These are phyloP conservation scores for Barypeithes pellucidus DNA, from an alignment of 2,888 invertebrate genomes.

Conservation along the genomic window DNA sequence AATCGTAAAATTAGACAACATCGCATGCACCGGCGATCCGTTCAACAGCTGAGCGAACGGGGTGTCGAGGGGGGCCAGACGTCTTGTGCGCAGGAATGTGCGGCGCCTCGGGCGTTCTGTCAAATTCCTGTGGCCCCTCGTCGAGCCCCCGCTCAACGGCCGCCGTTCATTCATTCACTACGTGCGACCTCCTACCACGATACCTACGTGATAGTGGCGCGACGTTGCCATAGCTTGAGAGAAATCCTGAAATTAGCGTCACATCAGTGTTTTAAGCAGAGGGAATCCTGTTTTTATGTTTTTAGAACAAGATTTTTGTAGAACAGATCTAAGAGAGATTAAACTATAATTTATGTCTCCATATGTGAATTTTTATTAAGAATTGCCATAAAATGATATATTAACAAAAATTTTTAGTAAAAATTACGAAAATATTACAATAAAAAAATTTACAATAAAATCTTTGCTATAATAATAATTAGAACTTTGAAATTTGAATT, in stretches of 20 bases:
- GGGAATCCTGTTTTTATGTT: too few relatives aligned
- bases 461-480: too few relatives aligned
- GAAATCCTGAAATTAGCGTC: not conserved
- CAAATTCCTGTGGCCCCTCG: slow-evolving; percentile 73
- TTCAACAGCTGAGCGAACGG: slow-evolving; percentile 51
- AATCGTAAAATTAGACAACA: slow-evolving; percentile 38
- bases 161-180: slow-evolving; percentile 70
- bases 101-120: slow-evolving; percentile 74
- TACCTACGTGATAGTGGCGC: slow-evolving; percentile 65
- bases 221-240: slow-evolving; percentile 39
- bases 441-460: too few relatives aligned
- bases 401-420: too few relatives aligned
- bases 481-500: too few relatives aligned
- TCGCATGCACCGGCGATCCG: slow-evolving; percentile 39
- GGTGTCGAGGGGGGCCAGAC: slow-evolving; percentile 25
- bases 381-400: too few relatives aligned
- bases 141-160: slow-evolving; percentile 57
- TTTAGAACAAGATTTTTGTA: too few relatives aligned
- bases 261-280: too few relatives aligned
- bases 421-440: too few relatives aligned
- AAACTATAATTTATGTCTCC: too few relatives aligned
- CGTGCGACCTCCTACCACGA: slow-evolving; percentile 73
- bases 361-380: too few relatives aligned
- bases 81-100: slow-evolving; percentile 62
- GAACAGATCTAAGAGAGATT: too few relatives aligned